Evolutionary conservation across 2,797 vertebrate genomes (phyloP), one percentile per base, ranked within the genome.

Genomic region (Betta splendens): DNA sequence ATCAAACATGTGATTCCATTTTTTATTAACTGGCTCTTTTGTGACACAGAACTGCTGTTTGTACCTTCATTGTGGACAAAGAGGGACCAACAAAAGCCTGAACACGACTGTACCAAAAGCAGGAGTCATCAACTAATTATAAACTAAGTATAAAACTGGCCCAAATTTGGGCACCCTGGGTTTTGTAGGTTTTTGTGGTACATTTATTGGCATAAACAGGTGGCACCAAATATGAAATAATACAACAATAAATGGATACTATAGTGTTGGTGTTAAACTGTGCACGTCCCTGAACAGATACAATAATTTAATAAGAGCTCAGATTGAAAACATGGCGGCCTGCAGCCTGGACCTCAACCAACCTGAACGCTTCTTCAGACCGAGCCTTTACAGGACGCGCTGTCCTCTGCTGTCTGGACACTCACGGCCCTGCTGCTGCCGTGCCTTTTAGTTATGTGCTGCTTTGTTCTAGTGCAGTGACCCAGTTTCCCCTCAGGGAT

Each of bases 401-500:
- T 2, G 12, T 38, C 48, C 25, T 42, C 47, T 18, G 13, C 25
- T 10, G 38, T n/a, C 38, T 43, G 52, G 28, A 17, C 23, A 38
- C 38, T 26, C 21, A 21, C 13, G 5, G 9, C 18, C 21, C 36
- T 7, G 20, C 18, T 35, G 37, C 31, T 35, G 37, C 48, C 48
- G 49, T n/a, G 21, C 16, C 35, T 25, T 49, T 47, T 35, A 9
- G 36, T 53, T 28, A 43, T 8, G 63, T 64, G 32, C 37, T 25
- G 60, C 37, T 25, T 26, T 55, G 54, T 17, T 69, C 36, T 59
- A 67, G 67, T 61, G 73, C 75, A 77, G 50, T 25, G 75, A 77
- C 67, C 69, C 69, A 72, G 57, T 75, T 83, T 49, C 36, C 5
- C 61, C 54, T 72, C 55, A 15, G 46, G 64, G 72, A 80, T 79